Base-by-base conservation (phyloP, 2,888 invertebrate species). In the Mactromeris polynyma region DNA sequence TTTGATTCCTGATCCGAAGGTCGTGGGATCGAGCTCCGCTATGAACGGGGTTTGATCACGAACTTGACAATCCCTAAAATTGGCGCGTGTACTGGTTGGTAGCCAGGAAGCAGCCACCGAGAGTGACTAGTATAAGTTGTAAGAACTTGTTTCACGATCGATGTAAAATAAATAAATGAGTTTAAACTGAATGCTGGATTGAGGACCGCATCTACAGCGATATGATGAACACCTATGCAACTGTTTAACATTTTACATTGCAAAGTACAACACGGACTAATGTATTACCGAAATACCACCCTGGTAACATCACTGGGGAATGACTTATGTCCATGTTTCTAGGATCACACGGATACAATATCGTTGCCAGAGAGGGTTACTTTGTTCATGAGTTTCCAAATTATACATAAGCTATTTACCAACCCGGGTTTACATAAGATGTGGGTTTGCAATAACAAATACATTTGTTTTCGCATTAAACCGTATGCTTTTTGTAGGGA, bases 381-480 rank as follows among this genome's bases (percentile, higher is more conserved):
- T 42, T 46, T 21, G 31, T 26, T 69, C 31, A 83, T 83, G 26
- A 21, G 46, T 83, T 46, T 46, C 31, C 26, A 26, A 21, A 82
- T 82, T 64, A 82, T 64, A 31, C 38, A n/a, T 58, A 64, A 82
- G 31, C 83, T 82, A 84, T 88, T 88, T 88, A 85, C 88, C 88
- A 88, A 88, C 85, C 54, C 64, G 81, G 46, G 40, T 42, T 38
- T 85, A 46, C 73, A 36, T n/a, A 19, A 81, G 31, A 77, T n/a
- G 85, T 46, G 81, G 46, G 40, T 51, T 36, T 78, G 77, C 79
- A 88, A 85, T 88, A 85, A 85, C 64, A 73, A 88, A 88, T 77
- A 31, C 88, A 88, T 88, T 88, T 85, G 38, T 81, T 64, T 80
- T 69, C 46, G 19, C 85, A 88, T 88, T 85, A 85, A 73, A 78